Evolutionary conservation across 2,113 vertebrate species (phyloP), one percentile per base, ranked within the genome.

Genomic region (Hippocampus barbouri): DNA sequence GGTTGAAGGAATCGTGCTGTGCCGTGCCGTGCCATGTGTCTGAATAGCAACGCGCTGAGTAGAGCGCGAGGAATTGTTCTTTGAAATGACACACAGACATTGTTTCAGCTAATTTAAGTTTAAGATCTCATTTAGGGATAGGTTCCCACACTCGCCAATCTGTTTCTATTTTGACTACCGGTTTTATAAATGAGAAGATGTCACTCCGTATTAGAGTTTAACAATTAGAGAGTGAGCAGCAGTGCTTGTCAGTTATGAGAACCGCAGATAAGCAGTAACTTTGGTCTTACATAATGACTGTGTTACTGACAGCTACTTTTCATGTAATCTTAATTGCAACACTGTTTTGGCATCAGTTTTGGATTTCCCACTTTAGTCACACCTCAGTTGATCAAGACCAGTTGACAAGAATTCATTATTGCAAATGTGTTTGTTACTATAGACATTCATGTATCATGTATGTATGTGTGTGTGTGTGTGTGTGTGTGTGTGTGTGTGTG

Each of bases 181-280:
- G 89, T 77, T 80, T 79, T 67, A 68, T 62, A 72, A 41, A 66
- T 85, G 74, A 78, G 83, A 82, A 82, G 57, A 20, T 85, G 83
- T 75, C 87, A 76, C 18, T n/a, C 15, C 15, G 3, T 45, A 75
- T 86, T 73, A 88, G 41, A 0, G 53, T 45, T 79, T 25, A 71
- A 71, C 20, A 51, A 30, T 74, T 27, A 27, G 27, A 68, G 61
- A 30, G 18, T 16, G 23, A 54, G 16, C 51, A 77, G 53, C 71
- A 71, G 68, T 73, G 10, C 49, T 34, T 83, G 64, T 78, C 38
- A 79, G 66, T 71, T 70, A 43, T 83, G 80, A 70, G 78, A 86
- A 83, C 72, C 3, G 0, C 68, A 27, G 8, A 27, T 34, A 51
- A 70, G 56, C 16, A 70, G 60, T 73, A 57, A 66, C 14, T 68